Evolutionary conservation across 2,888 invertebrate genomes (phyloP).

Genomic region (Dryobotodes eremita): DNA sequence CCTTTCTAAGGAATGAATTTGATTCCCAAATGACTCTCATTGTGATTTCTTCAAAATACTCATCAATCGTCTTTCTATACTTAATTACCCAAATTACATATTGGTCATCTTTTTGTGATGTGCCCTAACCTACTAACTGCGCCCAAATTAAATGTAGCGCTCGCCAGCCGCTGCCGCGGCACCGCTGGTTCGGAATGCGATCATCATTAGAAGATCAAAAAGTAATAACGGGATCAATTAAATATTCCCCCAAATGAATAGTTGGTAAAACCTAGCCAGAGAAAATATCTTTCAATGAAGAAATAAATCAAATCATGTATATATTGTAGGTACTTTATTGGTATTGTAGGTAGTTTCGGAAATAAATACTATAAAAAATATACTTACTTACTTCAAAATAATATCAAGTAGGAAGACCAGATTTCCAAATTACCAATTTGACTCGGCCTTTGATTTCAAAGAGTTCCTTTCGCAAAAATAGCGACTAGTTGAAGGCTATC

Average conservation of each 20-base stretch:
- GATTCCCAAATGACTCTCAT: background rate
- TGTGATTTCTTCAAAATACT: background rate
- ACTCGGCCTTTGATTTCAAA: background rate
- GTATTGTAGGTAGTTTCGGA: too few species aligned
- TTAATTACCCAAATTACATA: background rate
- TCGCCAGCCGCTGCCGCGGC: background rate
- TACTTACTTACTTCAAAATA: too few species aligned
- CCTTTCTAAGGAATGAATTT: background rate
- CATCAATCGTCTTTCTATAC: background rate
- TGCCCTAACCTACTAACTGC: background rate
- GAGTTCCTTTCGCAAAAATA: background rate
- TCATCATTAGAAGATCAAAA: background rate
- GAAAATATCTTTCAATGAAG: background rate
- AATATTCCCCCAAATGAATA: background rate
- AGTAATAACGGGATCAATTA: background rate
- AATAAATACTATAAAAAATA: too few species aligned
- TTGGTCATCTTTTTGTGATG: background rate
- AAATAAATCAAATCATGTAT: background rate
- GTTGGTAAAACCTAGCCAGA: background rate
- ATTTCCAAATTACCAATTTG: background rate
- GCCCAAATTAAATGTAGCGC: background rate
- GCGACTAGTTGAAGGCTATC: background rate
- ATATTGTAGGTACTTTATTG: too few species aligned
- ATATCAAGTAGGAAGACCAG: background rate
- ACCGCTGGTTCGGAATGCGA: background rate